Evolutionary conservation across 2,888 invertebrate genomes (phyloP).

Genomic region (Drosophila conformis): DNA sequence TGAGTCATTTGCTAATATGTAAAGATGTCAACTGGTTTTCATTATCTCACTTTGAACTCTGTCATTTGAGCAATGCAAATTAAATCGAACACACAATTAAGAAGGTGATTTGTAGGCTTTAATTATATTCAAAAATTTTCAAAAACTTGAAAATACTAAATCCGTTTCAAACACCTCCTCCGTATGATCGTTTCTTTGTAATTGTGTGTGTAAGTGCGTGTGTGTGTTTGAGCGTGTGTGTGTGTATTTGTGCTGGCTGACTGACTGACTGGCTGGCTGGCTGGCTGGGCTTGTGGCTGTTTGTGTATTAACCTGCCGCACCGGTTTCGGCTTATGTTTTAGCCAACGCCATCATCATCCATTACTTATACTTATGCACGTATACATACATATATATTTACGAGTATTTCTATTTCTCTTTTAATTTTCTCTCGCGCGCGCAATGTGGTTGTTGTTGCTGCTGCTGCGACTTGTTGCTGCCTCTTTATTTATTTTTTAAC

Average conservation of each 20-base stretch:
- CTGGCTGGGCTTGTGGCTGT: conserved; percentile 28
- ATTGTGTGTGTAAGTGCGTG: conserved; percentile 14
- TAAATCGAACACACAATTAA: conserved; percentile 14
- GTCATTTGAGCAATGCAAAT: conserved; percentile 46
- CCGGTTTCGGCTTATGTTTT: conserved; percentile 83
- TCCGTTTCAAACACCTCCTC: conserved; percentile 25
- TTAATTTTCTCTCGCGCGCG: conserved; percentile 76
- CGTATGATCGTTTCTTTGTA: not conserved
- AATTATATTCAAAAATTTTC: conserved; percentile 24
- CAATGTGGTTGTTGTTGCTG: conserved; percentile 47
- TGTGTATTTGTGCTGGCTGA: conserved; percentile 14
- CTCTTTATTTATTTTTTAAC: conserved; percentile 78
- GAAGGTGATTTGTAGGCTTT: conserved; percentile 7
- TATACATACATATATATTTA: not conserved
- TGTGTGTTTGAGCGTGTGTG: conserved; percentile 7
- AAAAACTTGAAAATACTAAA: conserved; percentile 36
- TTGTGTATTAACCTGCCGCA: conserved; percentile 81
- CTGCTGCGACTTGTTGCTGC: conserved; percentile 66
- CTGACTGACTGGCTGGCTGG: conserved; percentile 18
- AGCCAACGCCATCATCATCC: conserved; percentile 73
- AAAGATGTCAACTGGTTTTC: conserved; percentile 32
- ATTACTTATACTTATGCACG: conserved; percentile 53
- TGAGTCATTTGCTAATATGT: conserved; percentile 49
- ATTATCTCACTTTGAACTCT: conserved; percentile 43
- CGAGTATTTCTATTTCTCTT: conserved; percentile 79